Percentiles rank a stretch among this genome's conserved stretches.
phyloP scores from a whole-genome alignment of 2,888 invertebrate genomes.

The Eucera pruinosa region DNA sequence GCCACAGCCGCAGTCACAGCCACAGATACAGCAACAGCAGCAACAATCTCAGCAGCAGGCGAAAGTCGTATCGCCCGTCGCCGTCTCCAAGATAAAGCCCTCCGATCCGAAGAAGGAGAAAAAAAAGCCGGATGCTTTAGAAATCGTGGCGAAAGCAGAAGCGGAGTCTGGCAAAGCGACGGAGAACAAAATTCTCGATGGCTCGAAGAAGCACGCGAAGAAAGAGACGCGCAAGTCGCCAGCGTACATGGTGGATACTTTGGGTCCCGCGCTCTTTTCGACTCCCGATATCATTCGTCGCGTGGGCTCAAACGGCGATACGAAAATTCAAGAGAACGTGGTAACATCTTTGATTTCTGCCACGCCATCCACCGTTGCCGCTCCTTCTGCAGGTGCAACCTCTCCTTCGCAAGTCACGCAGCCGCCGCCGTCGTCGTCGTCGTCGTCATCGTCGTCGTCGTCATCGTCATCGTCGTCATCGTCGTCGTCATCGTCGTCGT shows the following conservation, averaged over 20 bases:
- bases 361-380: conserved; percentile 66
- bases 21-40: conserved; percentile 32
- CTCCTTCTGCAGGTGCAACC: conserved; percentile 36
- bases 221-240: conserved; percentile 86
- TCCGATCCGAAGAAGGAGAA: conserved; percentile 79
- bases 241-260: conserved; percentile 85
- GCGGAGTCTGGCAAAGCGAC: conserved; percentile 62
- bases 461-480: conserved; percentile 8
- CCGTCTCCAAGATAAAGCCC: conserved; percentile 77
- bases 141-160: conserved; percentile 63
- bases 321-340: conserved; percentile 79
- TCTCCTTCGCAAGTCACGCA: conserved; percentile 8
- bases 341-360: conserved; percentile 73
- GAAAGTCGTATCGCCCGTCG: conserved; percentile 46
- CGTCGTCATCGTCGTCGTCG: background rate
- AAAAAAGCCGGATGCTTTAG: conserved; percentile 72
- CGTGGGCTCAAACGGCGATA: conserved; percentile 86
- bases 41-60: conserved; percentile 29
- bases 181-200: conserved; percentile 67
- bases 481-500: conserved; percentile 8
- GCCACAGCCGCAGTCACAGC: background rate
- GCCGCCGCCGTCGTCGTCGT: conserved; percentile 6
- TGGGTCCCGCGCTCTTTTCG: conserved; percentile 89
- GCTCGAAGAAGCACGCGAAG: conserved; percentile 78
- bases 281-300: conserved; percentile 92